A percentile compares a stretch with the other conserved stretches of the same genome.
Conservation (phyloP, 1,140 invertebrate species). For the Drosophila pseudoananassae region DNA sequence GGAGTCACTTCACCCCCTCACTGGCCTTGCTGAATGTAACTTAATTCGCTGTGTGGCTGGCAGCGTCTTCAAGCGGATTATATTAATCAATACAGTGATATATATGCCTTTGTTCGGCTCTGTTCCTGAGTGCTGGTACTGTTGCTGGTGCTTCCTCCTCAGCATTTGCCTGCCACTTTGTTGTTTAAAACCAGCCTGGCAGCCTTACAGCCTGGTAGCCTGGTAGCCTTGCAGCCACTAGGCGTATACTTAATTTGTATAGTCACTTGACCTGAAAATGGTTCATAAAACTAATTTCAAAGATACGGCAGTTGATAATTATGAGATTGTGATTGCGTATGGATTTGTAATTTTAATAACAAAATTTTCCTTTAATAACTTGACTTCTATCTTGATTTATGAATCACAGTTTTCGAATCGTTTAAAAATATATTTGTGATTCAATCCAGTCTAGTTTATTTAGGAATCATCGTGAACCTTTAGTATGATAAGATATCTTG, state of each 20-base stretch:
- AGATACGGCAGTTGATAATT: not conserved
- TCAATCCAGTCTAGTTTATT: not conserved
- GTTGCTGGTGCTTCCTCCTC: constrained; percentile 5
- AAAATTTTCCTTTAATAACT: not conserved
- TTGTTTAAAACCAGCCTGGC: constrained; percentile 26
- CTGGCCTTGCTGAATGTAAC: constrained; percentile 44
- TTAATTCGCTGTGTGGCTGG: constrained; percentile 63
- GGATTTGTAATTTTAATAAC: not conserved
- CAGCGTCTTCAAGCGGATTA: constrained; percentile 83
- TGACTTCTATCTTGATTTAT: not conserved
- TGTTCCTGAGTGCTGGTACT: constrained; percentile 23
- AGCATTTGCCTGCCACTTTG: constrained; percentile 27
- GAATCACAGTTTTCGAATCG: not conserved
- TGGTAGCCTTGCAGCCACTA: constrained; percentile 45
- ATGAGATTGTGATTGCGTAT: not conserved
- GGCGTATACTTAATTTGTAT: constrained; percentile 69
- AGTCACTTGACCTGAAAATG: not conserved
- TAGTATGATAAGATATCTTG: not conserved
- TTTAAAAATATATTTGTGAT: not conserved
- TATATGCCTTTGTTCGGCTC: constrained; percentile 44
- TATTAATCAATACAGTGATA: constrained; percentile 81
- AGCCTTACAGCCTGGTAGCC: constrained; percentile 7
- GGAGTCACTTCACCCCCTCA: not conserved
- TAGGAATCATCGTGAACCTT: not conserved
- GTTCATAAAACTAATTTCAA: not conserved